Base-by-base conservation (phyloP, 92 coral and sea anemone genomes). In the Hydrozoanthus gracilis region DNA sequence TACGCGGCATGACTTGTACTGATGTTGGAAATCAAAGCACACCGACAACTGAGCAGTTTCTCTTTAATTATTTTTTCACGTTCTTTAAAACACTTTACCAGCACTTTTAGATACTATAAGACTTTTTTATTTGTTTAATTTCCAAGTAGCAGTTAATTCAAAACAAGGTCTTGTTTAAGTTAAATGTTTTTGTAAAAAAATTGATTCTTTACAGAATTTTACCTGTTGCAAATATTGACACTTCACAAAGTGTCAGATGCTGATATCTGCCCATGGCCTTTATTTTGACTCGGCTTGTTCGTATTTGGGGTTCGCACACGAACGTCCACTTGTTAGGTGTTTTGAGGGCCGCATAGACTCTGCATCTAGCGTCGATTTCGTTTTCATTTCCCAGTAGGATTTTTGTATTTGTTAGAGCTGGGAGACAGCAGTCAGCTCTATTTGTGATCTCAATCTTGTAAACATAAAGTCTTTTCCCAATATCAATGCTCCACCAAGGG, bases 401-500 rank as follows among this genome's bases (percentile, higher is more conserved):
- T 14, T 78, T 35, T 6, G 46, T 7, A 13, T 78, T 60, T 14
- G 50, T 9, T 3, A 60, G 18, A 6, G 51, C 14, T 4, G 54
- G 39, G 2, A 62, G 14, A 15, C 83, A 78, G 44, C 83, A 78
- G 51, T 78, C 83, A 12, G 45, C 4, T 16, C 83, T 45, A 55
- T 78, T 78, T 17, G 20, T 62, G 71, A 78, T 78, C 44, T 61
- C 83, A 3, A 78, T 11, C 56, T 62, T 78, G 71, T 78, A 78
- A 3, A 61, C 54, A 35, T 60, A 60, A 15, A 58, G 71, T 8
- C 61, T 15, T 8, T 65, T 15, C 44, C 39, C 71, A n/a, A 39
- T 60, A 9, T 78, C 83, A 15, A 78, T 60, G 18, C 83, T 78
- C 83, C 83, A 78, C 83, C 83, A 78, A 9, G 83, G 83, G 11